Conservation (phyloP, 2,888 invertebrate species). For the Lepidonotus clava region DNA sequence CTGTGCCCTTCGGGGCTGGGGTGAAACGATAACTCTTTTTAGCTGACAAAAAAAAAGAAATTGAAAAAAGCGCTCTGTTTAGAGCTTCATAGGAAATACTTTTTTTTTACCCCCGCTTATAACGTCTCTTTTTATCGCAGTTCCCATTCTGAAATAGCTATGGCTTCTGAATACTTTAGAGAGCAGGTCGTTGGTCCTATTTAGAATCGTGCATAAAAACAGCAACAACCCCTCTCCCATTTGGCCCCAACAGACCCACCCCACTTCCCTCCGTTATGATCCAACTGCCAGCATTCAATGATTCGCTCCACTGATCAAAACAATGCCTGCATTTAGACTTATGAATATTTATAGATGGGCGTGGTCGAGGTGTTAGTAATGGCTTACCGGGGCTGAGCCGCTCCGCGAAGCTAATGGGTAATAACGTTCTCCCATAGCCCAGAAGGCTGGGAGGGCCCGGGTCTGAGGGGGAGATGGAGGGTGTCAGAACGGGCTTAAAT, state of each 20-base stretch:
- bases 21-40: too few relatives aligned
- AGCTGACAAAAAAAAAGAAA: too few relatives aligned
- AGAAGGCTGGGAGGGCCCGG: constrained; percentile 3
- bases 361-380: constrained; percentile 4
- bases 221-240: background rate
- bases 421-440: background rate
- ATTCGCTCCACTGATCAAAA: constrained; percentile 12
- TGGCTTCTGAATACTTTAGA: too few relatives aligned
- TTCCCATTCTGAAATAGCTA: too few relatives aligned
- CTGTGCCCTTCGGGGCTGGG: too few relatives aligned
- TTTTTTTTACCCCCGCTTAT: too few relatives aligned
- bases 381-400: background rate
- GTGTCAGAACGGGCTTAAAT: background rate
- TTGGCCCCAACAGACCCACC: background rate
- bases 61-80: too few relatives aligned
- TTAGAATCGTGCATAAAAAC: too few relatives aligned
- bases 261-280: background rate
- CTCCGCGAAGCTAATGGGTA: background rate
- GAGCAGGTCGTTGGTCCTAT: too few relatives aligned
- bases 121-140: background rate
- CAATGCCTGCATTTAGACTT: background rate
- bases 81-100: too few relatives aligned
- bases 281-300: background rate
- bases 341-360: constrained; percentile 33
- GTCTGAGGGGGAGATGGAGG: too few relatives aligned